Evolutionary conservation across 2,888 invertebrate species (phyloP).

Genomic region (Parnassius orleans): DNA sequence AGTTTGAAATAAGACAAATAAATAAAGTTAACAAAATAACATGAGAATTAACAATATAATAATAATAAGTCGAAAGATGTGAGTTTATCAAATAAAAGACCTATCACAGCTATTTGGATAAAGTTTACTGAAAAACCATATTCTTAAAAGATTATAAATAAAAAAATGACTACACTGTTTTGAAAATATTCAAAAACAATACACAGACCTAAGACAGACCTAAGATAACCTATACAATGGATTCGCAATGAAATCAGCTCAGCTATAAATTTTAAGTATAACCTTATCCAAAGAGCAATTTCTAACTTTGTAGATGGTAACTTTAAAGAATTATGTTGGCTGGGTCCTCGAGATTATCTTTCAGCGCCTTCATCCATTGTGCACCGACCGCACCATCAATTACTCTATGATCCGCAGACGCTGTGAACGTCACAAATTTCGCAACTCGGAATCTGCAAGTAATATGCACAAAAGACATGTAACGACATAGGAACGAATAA

Average conservation of each 20-base stretch:
- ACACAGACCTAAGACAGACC: neutral
- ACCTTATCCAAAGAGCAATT: slow-evolving; percentile 22
- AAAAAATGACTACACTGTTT: neutral
- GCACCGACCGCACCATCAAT: slow-evolving; percentile 99
- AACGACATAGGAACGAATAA: too few relatives aligned
- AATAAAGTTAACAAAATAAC: slow-evolving; percentile 2
- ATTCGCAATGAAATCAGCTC: neutral
- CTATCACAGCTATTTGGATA: slow-evolving; percentile 15
- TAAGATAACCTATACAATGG: neutral
- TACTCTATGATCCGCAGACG: slow-evolving; percentile 98
- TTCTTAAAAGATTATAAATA: neutral
- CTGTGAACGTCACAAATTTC: slow-evolving; percentile 92
- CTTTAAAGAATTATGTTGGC: slow-evolving; percentile 90
- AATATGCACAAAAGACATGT: neutral
- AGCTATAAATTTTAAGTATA: slow-evolving; percentile 5
- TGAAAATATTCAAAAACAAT: neutral
- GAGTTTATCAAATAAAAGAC: neutral
- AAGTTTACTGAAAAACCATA: neutral
- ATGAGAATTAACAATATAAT: slow-evolving; percentile 1
- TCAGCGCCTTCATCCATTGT: slow-evolving; percentile 95
- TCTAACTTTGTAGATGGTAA: neutral
- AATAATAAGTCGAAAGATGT: slow-evolving; percentile 7
- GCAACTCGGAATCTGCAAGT: slow-evolving; percentile 84
- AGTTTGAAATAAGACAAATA: neutral
- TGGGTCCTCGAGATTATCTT: slow-evolving; percentile 94